These are phyloP conservation scores for Ochotona princeps DNA, from an alignment of 2,113 vertebrate genomes.

Conservation along the genomic window DNA sequence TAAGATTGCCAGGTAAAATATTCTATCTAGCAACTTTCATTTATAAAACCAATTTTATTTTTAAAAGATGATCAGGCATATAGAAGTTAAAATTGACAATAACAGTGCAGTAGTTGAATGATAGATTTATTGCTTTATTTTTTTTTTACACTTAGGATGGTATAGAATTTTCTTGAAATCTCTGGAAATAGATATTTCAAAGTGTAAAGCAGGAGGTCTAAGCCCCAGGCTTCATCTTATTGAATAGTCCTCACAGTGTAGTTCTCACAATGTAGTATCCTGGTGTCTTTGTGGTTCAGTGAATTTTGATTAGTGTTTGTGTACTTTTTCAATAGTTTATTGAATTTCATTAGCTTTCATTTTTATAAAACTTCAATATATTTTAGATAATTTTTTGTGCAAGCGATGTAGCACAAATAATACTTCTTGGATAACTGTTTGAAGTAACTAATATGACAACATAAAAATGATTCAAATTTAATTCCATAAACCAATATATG, in stretches of 20 bases:
- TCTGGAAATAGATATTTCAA: not conserved
- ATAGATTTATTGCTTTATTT: not conserved
- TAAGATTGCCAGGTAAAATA: not conserved
- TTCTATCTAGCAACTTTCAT: not conserved
- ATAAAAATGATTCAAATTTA: not conserved
- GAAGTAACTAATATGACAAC: not conserved
- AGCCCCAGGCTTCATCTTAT: not conserved
- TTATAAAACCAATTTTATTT: not conserved
- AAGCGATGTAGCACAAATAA: not conserved
- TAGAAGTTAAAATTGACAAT: not conserved
- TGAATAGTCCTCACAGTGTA: not conserved
- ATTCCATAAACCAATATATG: not conserved
- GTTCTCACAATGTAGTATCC: too few species aligned
- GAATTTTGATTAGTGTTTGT: not conserved
- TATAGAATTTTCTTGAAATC: not conserved
- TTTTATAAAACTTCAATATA: not conserved
- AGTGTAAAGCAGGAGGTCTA: not conserved
- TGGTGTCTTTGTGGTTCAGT: not conserved
- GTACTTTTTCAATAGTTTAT: not conserved
- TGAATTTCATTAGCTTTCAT: too few species aligned
- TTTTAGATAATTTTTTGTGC: not conserved
- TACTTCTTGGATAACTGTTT: not conserved
- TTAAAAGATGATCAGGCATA: not conserved
- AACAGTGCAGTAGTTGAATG: not conserved
- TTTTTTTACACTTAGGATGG: not conserved